Conservation (phyloP, 2,113 vertebrate genomes). For the Nothobranchius kuhntae region DNA sequence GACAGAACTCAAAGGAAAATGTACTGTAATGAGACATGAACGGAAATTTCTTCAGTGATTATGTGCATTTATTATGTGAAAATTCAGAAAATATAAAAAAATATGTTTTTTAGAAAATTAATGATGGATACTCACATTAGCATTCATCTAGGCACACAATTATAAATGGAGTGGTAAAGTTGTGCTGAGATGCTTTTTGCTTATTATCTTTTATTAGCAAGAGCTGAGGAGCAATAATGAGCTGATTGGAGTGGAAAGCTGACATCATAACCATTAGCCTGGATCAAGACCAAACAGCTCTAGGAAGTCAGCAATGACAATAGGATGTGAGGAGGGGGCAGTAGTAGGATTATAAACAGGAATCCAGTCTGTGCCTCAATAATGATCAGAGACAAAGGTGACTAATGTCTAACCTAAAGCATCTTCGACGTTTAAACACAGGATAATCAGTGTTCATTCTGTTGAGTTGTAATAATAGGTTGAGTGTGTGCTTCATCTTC, state of each 20-base stretch:
- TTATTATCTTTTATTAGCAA: constrained; percentile 62
- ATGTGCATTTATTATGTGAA: background rate
- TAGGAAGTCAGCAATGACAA: constrained; percentile 38
- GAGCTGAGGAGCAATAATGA: constrained; percentile 46
- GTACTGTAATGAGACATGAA: constrained; percentile 39
- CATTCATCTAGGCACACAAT: background rate
- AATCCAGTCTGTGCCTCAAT: background rate
- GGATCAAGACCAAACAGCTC: constrained; percentile 43
- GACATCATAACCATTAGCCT: constrained; percentile 43
- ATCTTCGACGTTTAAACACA: constrained; percentile 45
- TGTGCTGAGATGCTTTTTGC: constrained; percentile 25
- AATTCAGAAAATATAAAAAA: background rate
- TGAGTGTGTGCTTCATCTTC: too few relatives aligned
- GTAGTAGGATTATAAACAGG: constrained; percentile 32
- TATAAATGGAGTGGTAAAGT: background rate
- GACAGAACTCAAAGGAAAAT: constrained; percentile 53
- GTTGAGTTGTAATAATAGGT: constrained; percentile 8
- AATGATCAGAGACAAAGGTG: constrained; percentile 5
- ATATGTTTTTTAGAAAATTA: background rate
- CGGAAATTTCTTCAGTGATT: constrained; percentile 21
- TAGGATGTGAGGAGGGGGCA: constrained; percentile 23
- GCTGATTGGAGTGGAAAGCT: constrained; percentile 44
- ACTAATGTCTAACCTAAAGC: constrained; percentile 34
- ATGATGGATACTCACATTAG: constrained; percentile 7
- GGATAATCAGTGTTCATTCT: constrained; percentile 51